Conservation (phyloP, 2,797 vertebrate genomes). For the Danionella dracula region DNA sequence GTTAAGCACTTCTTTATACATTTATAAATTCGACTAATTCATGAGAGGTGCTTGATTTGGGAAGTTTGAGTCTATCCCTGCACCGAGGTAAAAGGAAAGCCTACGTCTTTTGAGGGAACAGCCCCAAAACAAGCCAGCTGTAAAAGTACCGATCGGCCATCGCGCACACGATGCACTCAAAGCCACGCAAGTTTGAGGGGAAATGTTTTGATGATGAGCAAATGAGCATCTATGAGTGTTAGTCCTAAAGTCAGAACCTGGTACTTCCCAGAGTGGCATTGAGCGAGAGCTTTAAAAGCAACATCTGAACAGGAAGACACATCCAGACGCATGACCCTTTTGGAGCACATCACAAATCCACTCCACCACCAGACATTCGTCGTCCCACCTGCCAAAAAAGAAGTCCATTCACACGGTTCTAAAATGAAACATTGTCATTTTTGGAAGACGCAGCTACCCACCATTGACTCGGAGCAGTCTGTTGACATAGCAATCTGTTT, state of each 20-base stretch:
- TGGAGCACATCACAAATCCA: slow-evolving; percentile 77
- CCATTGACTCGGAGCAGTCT: slow-evolving; percentile 91
- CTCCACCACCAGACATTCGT: slow-evolving; percentile 70
- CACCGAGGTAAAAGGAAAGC: slow-evolving; percentile 1
- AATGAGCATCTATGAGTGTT: slow-evolving; percentile 19
- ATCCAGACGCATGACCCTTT: slow-evolving; percentile 71
- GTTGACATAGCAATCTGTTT: slow-evolving; percentile 96
- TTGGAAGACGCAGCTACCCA: slow-evolving; percentile 53
- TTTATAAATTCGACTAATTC: background rate
- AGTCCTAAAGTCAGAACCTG: slow-evolving; percentile 58
- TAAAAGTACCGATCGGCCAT: slow-evolving; percentile 13
- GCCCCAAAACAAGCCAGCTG: slow-evolving; percentile 6
- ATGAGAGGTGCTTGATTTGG: background rate
- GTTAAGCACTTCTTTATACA: slow-evolving; percentile 52
- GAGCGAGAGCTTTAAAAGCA: slow-evolving; percentile 28
- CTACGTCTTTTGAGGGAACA: background rate
- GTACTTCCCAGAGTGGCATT: slow-evolving; percentile 76
- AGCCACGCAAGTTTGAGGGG: slow-evolving; percentile 4
- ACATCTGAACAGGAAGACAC: slow-evolving; percentile 63
- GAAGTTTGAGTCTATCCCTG: background rate
- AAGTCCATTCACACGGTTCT: background rate
- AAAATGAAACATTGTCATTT: too few relatives aligned
- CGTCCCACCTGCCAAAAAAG: slow-evolving; percentile 60
- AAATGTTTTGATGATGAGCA: slow-evolving; percentile 22
- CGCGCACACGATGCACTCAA: background rate